Conservation (phyloP, 2,113 vertebrate species). For the Coregonus clupeaformis region DNA sequence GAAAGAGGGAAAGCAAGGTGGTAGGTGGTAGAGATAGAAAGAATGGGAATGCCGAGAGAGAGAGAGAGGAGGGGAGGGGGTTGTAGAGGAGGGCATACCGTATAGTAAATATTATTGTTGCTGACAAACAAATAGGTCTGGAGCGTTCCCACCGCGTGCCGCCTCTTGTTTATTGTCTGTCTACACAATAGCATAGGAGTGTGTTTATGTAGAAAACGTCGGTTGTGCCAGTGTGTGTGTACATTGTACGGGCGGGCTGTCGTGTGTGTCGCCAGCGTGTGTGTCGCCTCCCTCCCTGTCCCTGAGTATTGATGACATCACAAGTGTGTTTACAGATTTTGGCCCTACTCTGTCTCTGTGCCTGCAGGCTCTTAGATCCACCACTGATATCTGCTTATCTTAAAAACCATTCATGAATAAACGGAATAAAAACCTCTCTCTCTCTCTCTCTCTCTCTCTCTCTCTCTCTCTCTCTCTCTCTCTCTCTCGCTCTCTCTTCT, state of each 20-base stretch:
- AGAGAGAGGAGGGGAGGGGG: too few species aligned
- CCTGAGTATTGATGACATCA: not conserved
- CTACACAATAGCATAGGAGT: slow-evolving; percentile 7
- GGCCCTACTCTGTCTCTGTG: not conserved
- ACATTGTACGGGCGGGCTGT: too few species aligned
- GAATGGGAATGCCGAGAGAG: too few species aligned
- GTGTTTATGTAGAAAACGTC: not conserved
- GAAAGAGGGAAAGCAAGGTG: too few species aligned
- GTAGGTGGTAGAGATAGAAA: too few species aligned
- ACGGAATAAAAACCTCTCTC: too few species aligned
- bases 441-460: not conserved
- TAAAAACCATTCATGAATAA: not conserved
- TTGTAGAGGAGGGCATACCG: too few species aligned
- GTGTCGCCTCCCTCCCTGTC: not conserved
- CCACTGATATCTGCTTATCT: not conserved
- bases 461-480: not conserved
- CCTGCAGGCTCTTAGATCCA: too few species aligned
- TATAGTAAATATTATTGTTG: too few species aligned
- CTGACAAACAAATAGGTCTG: too few species aligned
- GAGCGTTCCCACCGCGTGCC: too few species aligned
- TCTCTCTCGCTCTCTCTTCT: not conserved
- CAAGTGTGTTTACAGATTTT: not conserved
- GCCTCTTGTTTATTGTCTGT: slow-evolving; percentile 11
- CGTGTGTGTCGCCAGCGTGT: slow-evolving; percentile 11
- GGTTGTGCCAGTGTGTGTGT: not conserved